phyloP scores from a whole-genome alignment of 2,113 vertebrate genomes.

The Edolisoma coerulescens region DNA sequence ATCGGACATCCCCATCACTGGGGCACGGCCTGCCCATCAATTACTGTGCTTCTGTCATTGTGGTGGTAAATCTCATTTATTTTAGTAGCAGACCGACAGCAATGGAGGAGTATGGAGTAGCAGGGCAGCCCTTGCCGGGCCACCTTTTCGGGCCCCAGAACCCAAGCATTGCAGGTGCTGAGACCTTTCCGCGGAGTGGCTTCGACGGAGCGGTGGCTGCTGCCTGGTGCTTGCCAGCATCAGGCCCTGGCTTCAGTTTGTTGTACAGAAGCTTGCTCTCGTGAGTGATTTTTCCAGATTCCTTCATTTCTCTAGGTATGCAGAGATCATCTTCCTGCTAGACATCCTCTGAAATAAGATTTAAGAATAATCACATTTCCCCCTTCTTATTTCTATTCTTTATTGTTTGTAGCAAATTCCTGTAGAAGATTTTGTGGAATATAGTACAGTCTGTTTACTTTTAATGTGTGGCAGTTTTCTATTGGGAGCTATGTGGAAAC shows the following conservation, averaged over 20 bases:
- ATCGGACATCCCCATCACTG: accelerated
- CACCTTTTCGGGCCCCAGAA: accelerated
- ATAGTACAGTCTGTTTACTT: background rate
- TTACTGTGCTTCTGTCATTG: background rate
- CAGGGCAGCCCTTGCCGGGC: background rate
- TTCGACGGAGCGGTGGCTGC: accelerated
- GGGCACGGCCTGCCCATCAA: accelerated
- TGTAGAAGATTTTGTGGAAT: background rate
- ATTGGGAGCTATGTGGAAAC: background rate
- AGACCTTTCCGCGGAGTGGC: accelerated
- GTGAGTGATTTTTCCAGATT: background rate
- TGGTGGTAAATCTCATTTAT: background rate
- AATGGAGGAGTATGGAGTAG: accelerated
- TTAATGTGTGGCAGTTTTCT: background rate
- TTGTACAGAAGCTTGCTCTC: background rate
- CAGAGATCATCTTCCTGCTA: background rate
- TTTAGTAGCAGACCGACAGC: accelerated
- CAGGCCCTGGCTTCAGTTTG: background rate
- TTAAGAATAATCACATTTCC: background rate
- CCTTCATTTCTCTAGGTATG: background rate
- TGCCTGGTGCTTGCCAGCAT: background rate
- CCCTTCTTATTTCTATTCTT: background rate
- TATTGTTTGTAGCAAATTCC: background rate
- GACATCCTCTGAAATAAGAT: background rate
- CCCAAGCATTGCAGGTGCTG: background rate